phyloP scores from a whole-genome alignment of 2,113 vertebrate species.

The Colaptes auratus region DNA sequence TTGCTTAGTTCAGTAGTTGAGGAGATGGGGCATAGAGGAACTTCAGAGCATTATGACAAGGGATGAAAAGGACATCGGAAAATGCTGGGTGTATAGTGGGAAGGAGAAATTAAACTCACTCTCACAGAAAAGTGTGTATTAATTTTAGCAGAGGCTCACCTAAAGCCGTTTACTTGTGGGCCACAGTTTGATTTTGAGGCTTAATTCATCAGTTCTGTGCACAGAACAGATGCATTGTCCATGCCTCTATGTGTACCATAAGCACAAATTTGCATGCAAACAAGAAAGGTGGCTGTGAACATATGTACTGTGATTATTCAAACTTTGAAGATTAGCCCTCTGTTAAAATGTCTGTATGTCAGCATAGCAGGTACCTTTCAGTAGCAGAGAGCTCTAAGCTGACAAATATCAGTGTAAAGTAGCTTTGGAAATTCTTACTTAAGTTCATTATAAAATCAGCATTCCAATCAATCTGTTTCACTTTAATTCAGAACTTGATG shows the following conservation, averaged over 20 bases:
- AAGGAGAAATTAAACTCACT: neutral
- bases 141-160: neutral
- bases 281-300: neutral
- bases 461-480: neutral
- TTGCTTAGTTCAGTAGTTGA: neutral
- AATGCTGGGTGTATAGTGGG: rapidly evolving
- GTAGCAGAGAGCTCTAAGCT: neutral
- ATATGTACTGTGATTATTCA: rapidly evolving
- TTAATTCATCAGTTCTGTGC: neutral
- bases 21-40: neutral
- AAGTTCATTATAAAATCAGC: neutral
- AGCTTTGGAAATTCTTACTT: neutral
- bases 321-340: neutral
- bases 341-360: neutral
- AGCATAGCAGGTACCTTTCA: neutral
- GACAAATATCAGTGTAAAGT: neutral
- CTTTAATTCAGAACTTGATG: neutral
- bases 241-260: too few species aligned
- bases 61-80: neutral
- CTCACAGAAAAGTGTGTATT: neutral
- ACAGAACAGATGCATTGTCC: rapidly evolving
- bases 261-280: rapidly evolving
- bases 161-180: neutral
- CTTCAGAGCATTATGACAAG: neutral
- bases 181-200: neutral